Conservation (phyloP, 2,113 vertebrate genomes). For the Peromyscus maniculatus region DNA sequence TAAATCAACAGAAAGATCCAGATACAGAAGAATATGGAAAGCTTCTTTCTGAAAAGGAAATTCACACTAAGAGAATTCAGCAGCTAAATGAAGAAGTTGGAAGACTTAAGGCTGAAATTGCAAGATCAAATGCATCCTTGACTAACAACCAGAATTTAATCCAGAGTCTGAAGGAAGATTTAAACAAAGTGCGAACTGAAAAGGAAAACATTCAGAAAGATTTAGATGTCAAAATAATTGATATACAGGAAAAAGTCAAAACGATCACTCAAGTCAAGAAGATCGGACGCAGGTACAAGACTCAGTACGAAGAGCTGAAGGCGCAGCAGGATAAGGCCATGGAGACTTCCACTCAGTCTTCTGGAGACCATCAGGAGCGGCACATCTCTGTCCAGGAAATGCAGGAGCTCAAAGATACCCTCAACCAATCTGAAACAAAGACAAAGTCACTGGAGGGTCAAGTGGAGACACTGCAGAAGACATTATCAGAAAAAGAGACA, state of each 20-base stretch:
- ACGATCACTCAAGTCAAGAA: slow-evolving; percentile 99
- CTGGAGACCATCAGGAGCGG: slow-evolving; percentile 92
- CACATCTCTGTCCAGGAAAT: slow-evolving; percentile 93
- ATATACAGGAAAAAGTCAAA: slow-evolving; percentile 94
- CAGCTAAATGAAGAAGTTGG: slow-evolving; percentile 94
- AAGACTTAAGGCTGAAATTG: slow-evolving; percentile 93
- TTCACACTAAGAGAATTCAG: slow-evolving; percentile 94
- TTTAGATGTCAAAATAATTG: slow-evolving; percentile 90
- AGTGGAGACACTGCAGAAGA: slow-evolving; percentile 93
- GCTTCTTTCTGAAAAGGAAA: slow-evolving; percentile 95
- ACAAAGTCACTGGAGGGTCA: slow-evolving; percentile 92
- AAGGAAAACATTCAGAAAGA: slow-evolving; percentile 93
- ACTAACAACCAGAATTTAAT: slow-evolving; percentile 93
- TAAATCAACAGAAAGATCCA: slow-evolving; percentile 97
- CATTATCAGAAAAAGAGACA: slow-evolving; percentile 92
- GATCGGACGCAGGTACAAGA: slow-evolving; percentile 97
- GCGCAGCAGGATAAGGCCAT: slow-evolving; percentile 94
- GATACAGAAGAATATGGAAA: slow-evolving; percentile 97
- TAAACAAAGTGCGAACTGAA: slow-evolving; percentile 90
- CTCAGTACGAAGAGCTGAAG: slow-evolving; percentile 98
- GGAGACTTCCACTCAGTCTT: slow-evolving; percentile 90
- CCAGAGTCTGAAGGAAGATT: slow-evolving; percentile 92
- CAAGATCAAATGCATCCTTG: slow-evolving; percentile 91
- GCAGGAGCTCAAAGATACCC: slow-evolving; percentile 92
- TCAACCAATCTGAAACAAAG: slow-evolving; percentile 92